Evolutionary conservation across 2,888 invertebrate genomes (phyloP), one percentile per base, ranked within the genome.

Genomic region (Cantharis flavilabris): DNA sequence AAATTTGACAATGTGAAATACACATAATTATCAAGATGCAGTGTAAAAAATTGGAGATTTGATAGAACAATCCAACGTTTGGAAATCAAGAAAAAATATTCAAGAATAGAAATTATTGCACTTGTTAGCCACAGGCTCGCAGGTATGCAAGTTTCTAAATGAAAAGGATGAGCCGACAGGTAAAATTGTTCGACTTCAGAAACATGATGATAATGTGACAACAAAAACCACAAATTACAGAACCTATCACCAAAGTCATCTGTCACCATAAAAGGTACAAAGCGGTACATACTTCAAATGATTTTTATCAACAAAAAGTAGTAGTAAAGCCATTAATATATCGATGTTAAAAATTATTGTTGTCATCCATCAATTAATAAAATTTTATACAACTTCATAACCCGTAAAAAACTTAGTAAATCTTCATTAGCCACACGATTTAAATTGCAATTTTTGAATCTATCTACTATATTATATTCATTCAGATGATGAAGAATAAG

Each of bases 151-250:
- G 62, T 70, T 28, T 20, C 10, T n/a, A 70, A 26, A 49, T 71
- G 14, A 69, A 62, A 70, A 67, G 71, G 62, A 28, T 18, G 62
- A 69, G 63, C 20, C 23, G 26, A 75, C 82, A 82, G 81, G 82
- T 82, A 82, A 78, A 78, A 75, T 75, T 71, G 67, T 62, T 73
- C 14, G 70, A 62, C 69, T 70, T 49, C 75, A 77, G 67, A 63
- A 76, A 80, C 73, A 77, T 76, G 72, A 82, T 76, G 81, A 81
- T 83, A 83, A 83, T 81, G 79, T 83, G 83, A 83, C 84, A 83
- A 82, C 77, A 72, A 78, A 79, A 81, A 79, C 81, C 79, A 75
- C 80, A 82, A 81, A 79, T 78, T 79, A 80, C 80, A 79, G 80
- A 81, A 72, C 78, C 76, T 77, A 62, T 49, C 71, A 79, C 70